Evolutionary conservation across 2,888 invertebrate species (phyloP).

Genomic region (Torymus tubicola): DNA sequence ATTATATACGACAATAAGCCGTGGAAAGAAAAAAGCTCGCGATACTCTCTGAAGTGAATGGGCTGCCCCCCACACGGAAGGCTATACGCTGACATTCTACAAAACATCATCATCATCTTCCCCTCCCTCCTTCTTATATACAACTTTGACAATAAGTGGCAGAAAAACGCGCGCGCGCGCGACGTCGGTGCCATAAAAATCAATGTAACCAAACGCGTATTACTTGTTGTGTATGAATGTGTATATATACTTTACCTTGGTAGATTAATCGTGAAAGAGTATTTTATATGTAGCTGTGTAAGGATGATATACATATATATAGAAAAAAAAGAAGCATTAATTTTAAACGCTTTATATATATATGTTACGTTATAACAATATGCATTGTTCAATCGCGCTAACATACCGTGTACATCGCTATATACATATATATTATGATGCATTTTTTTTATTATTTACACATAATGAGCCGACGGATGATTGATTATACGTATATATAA

Average conservation of each 20-base stretch:
- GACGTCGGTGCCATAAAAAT: slow-evolving; percentile 46
- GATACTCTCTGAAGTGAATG: no score
- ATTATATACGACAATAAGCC: background rate
- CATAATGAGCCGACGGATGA: no score
- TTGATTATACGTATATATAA: no score
- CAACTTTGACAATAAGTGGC: slow-evolving; percentile 26
- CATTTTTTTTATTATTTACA: no score
- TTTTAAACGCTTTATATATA: no score
- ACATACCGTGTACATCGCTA: slow-evolving; percentile 39
- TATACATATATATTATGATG: background rate
- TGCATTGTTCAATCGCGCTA: slow-evolving; percentile 43
- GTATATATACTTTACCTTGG: slow-evolving; percentile 48
- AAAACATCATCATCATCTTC: no score
- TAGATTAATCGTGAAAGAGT: slow-evolving; percentile 48
- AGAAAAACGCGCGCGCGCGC: slow-evolving; percentile 19
- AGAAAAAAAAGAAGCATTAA: no score
- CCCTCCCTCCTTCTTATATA: background rate
- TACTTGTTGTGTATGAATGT: slow-evolving; percentile 55
- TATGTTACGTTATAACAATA: slow-evolving; percentile 9
- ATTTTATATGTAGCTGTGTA: slow-evolving; percentile 47
- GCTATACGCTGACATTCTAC: no score
- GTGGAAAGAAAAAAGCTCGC: no score
- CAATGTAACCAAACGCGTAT: slow-evolving; percentile 48
- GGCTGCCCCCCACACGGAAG: no score
- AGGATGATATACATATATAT: slow-evolving; percentile 37